phyloP scores from a whole-genome alignment of 2,888 invertebrate species.

The Stenodera caucasica region DNA sequence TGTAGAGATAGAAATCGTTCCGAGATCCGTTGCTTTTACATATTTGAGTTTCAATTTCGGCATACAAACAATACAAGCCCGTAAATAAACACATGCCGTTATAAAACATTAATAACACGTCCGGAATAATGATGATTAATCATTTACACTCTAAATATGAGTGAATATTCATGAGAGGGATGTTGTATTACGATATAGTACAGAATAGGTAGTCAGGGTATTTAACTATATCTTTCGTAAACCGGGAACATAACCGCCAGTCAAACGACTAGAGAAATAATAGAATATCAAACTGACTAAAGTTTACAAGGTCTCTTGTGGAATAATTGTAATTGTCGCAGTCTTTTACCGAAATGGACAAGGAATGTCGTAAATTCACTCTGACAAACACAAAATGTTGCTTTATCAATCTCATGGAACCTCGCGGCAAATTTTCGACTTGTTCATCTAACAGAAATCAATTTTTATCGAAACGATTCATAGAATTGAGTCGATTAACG shows the following conservation, averaged over 20 bases:
- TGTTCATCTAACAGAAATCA: neutral
- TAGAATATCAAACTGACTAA: too few species aligned
- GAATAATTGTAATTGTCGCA: too few species aligned
- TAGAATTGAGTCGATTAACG: too few species aligned
- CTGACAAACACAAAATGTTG: constrained; percentile 28
- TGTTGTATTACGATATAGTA: neutral
- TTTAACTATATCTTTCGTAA: neutral
- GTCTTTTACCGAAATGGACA: neutral
- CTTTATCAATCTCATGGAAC: constrained; percentile 33
- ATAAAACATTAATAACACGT: constrained; percentile 54
- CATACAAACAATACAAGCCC: constrained; percentile 41
- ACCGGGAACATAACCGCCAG: constrained; percentile 9
- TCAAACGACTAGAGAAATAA: neutral
- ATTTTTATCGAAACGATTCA: too few species aligned
- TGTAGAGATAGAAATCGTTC: too few species aligned
- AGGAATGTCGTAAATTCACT: neutral
- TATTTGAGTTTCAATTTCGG: constrained; percentile 38
- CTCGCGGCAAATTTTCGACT: neutral
- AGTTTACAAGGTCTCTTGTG: too few species aligned
- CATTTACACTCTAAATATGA: constrained; percentile 49
- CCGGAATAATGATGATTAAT: constrained; percentile 55
- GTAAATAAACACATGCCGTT: constrained; percentile 53
- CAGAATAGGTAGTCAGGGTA: constrained; percentile 9
- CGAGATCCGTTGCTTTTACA: constrained; percentile 9
- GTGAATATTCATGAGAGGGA: constrained; percentile 51